Conservation (phyloP, 2,888 invertebrate genomes). For the Leucoma salicis region DNA sequence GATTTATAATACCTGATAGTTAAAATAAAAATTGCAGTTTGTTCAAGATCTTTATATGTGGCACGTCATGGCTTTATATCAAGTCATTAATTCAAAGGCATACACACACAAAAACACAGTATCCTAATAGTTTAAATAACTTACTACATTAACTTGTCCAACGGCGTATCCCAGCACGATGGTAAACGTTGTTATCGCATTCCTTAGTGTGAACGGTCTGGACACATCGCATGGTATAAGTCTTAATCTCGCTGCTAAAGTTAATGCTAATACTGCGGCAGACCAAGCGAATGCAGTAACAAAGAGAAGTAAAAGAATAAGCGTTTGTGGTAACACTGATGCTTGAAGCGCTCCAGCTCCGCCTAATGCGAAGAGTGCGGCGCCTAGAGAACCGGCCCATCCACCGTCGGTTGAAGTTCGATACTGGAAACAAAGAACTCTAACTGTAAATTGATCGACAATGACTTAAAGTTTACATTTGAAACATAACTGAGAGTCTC, state of each 20-base stretch:
- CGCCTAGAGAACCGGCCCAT: slow-evolving; percentile 91
- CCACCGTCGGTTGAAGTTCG: slow-evolving; percentile 93
- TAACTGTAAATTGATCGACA: background rate
- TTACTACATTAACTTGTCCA: slow-evolving; percentile 96
- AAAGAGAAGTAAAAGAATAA: slow-evolving; percentile 91
- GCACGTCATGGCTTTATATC: too few species aligned
- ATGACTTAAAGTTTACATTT: too few species aligned
- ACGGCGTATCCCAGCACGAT: slow-evolving; percentile 93
- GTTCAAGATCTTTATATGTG: too few species aligned
- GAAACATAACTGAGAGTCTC: too few species aligned
- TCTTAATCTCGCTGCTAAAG: slow-evolving; percentile 90
- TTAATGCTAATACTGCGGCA: slow-evolving; percentile 91
- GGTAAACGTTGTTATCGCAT: slow-evolving; percentile 93
- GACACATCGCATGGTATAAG: slow-evolving; percentile 94
- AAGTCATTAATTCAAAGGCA: too few species aligned
- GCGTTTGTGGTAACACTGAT: slow-evolving; percentile 91
- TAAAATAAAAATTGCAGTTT: too few species aligned
- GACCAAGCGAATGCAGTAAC: slow-evolving; percentile 96
- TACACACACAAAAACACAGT: too few species aligned
- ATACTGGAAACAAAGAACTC: slow-evolving; percentile 82
- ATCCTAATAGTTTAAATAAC: too few species aligned
- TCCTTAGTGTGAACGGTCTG: slow-evolving; percentile 89
- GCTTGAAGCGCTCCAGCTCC: slow-evolving; percentile 90
- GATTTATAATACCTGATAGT: too few species aligned
- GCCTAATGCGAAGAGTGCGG: slow-evolving; percentile 88